Evolutionary conservation across 2,797 vertebrate genomes (phyloP).

Genomic region (Vireo griseus): DNA sequence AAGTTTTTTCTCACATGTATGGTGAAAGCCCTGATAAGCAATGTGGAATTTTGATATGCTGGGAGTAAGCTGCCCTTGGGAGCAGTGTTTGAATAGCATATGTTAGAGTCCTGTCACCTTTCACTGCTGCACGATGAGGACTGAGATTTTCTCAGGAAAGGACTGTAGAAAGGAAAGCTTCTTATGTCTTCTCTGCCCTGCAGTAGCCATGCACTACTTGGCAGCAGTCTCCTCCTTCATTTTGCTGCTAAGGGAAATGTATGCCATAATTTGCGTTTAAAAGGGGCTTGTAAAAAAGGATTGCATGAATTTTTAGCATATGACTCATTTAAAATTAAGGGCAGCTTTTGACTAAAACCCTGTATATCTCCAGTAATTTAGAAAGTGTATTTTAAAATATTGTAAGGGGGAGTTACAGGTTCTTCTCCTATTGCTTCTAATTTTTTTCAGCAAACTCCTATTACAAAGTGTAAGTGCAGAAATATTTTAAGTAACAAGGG

Average conservation of each 20-base stretch:
- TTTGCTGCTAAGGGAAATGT: not conserved
- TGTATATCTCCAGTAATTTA: not conserved
- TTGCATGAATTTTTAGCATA: not conserved
- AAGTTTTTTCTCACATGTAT: not conserved
- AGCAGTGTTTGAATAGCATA: not conserved
- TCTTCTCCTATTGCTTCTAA: not conserved
- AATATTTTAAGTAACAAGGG: not conserved
- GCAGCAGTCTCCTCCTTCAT: not conserved
- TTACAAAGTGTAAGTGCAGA: not conserved
- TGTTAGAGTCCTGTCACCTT: not conserved
- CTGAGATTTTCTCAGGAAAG: not conserved
- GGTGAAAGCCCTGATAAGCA: not conserved
- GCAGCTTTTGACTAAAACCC: not conserved
- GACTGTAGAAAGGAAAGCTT: not conserved
- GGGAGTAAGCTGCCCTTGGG: not conserved
- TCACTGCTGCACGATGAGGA: not conserved
- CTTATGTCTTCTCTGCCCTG: not conserved
- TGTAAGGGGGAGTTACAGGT: not conserved
- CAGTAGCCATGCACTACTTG: not conserved
- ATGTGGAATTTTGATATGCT: not conserved
- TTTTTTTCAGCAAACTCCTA: not conserved
- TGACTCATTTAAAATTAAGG: slow-evolving; percentile 2
- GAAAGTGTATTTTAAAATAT: not conserved
- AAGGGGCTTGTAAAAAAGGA: not conserved
- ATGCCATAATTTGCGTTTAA: not conserved